Percentiles rank a stretch among this genome's conserved stretches.
Conservation (phyloP, 2,113 vertebrate genomes). For the Centrocercus urophasianus region DNA sequence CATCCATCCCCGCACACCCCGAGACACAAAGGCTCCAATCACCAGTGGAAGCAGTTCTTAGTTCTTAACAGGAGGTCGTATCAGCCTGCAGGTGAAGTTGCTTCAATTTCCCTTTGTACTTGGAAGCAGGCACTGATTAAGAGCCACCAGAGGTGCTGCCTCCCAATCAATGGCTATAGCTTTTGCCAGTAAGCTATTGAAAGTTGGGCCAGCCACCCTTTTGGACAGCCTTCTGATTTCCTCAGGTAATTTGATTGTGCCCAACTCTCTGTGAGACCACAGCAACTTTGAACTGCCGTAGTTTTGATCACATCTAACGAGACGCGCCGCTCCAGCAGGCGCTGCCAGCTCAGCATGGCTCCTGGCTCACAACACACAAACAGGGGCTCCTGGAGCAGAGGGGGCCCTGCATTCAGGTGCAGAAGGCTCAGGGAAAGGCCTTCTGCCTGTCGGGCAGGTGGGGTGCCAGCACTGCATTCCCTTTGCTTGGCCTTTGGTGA, state of each 20-base stretch:
- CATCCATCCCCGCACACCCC: not conserved
- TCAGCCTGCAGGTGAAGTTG: not conserved
- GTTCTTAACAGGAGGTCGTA: not conserved
- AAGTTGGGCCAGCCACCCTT: not conserved
- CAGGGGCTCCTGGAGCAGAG: not conserved
- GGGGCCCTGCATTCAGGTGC: not conserved
- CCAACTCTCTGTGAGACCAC: not conserved
- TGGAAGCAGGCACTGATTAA: not conserved
- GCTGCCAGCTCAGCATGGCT: not conserved
- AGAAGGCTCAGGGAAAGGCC: not conserved
- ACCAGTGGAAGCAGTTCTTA: not conserved
- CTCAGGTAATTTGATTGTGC: not conserved
- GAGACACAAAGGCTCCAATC: not conserved
- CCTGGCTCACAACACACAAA: not conserved
- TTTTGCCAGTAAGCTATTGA: not conserved
- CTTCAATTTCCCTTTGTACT: not conserved
- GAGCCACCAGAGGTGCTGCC: not conserved
- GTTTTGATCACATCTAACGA: not conserved
- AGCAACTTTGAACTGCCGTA: not conserved
- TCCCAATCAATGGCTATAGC: not conserved
- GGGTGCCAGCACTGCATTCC: not conserved
- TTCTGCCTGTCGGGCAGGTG: not conserved
- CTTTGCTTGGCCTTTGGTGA: not conserved
- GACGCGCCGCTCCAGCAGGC: not conserved
- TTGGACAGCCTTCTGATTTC: not conserved